Evolutionary conservation across 92 coral and sea anemone species (phyloP).

Genomic region (Metridium senile): DNA sequence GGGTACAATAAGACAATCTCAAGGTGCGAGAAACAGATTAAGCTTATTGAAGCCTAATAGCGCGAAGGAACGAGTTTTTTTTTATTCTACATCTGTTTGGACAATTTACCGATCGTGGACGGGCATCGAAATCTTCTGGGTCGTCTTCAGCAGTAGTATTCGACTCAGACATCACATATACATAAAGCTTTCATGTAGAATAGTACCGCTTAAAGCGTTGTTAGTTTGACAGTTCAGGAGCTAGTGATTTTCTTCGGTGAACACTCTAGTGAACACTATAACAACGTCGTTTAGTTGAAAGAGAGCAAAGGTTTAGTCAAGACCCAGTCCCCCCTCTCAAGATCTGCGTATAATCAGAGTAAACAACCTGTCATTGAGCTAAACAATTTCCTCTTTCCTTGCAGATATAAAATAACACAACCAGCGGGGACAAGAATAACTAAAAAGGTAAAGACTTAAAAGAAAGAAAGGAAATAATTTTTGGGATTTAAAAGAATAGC

Average conservation of each 20-base stretch:
- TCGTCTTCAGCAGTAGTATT: not conserved
- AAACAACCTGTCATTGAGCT: too few relatives aligned
- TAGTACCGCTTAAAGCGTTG: not conserved
- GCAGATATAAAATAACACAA: too few relatives aligned
- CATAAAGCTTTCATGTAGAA: not conserved
- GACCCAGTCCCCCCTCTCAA: too few relatives aligned
- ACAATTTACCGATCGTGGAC: conserved; percentile 19
- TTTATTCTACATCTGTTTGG: not conserved
- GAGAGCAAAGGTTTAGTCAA: not conserved
- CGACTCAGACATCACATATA: not conserved
- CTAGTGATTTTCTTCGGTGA: not conserved
- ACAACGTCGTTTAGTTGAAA: too few relatives aligned
- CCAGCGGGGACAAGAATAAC: too few relatives aligned
- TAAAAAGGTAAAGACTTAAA: too few relatives aligned
- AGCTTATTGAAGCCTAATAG: not conserved
- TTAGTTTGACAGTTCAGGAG: not conserved
- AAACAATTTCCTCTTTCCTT: too few relatives aligned
- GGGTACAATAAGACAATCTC: not conserved
- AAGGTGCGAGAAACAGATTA: conserved; percentile 5
- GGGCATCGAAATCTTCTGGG: not conserved
- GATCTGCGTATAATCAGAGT: too few relatives aligned
- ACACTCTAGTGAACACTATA: too few relatives aligned
- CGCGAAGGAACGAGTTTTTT: not conserved
- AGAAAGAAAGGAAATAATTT: too few relatives aligned
- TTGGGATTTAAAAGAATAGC: too few relatives aligned